These are phyloP conservation scores for Drosophila lini DNA, from an alignment of 1,140 invertebrate species.

Conservation along the genomic window DNA sequence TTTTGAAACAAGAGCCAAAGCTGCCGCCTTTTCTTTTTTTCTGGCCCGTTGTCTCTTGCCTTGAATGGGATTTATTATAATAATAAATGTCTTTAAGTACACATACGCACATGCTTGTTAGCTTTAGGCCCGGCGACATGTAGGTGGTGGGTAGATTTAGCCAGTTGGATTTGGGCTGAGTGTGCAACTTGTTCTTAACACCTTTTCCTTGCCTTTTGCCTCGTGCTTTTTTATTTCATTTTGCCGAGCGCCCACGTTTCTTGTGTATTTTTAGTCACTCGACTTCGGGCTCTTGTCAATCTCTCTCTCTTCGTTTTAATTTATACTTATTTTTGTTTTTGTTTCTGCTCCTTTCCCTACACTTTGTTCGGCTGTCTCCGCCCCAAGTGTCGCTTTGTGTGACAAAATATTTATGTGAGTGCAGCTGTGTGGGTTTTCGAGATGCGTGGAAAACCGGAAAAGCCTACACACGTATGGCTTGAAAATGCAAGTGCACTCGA, in stretches of 20 bases:
- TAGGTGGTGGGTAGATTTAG: conserved; percentile 32
- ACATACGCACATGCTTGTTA: conserved; percentile 36
- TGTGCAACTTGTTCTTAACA: conserved; percentile 80
- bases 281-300: conserved; percentile 26
- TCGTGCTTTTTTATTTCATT: conserved; percentile 9
- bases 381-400: conserved; percentile 53
- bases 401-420: conserved; percentile 39
- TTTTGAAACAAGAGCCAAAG: conserved; percentile 73
- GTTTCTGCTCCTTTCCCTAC: conserved; percentile 6
- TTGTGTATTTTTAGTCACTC: conserved; percentile 68
- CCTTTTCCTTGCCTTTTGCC: conserved; percentile 47
- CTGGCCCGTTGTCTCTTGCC: conserved; percentile 15
- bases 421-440: conserved; percentile 46
- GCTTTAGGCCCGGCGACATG: conserved; percentile 23
- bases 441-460: conserved; percentile 74
- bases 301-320: conserved; percentile 36
- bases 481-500: conserved; percentile 72
- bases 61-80: conserved; percentile 52
- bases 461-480: conserved; percentile 59
- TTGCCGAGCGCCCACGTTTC: conserved; percentile 67
- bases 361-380: conserved; percentile 35
- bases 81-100: conserved; percentile 50
- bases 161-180: conserved; percentile 43
- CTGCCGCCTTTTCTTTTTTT: conserved; percentile 56
- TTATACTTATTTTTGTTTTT: conserved; percentile 32